Base-by-base conservation (phyloP, 2,797 vertebrate genomes). In the Lemur catta region DNA sequence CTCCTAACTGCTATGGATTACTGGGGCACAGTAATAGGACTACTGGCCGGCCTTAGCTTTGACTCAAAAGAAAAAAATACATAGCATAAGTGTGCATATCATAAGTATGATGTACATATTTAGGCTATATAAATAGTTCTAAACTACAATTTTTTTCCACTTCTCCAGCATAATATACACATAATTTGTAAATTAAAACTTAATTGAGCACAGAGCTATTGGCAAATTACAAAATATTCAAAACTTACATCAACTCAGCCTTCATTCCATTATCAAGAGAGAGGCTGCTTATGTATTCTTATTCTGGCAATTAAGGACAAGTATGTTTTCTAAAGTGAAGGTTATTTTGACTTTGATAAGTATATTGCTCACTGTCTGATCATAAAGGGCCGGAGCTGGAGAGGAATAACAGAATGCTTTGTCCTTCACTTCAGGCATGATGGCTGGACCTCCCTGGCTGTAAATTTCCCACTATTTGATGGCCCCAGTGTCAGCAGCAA, bases 321-420 rank as follows among this genome's bases (percentile, higher is more conserved):
- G 46, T 28, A 1, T 57, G 71, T 90, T 96, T 97, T 96, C 92
- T 46, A 33, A 74, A 52, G 18, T 18, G 88, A 96, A 97, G 48
- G 33, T 90, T 97, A 96, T 86, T 97, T 97, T 97, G 35, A 96
- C 80, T 96, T 97, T 95, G 76, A 38, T 89, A 88, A 96, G 84
- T 93, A 10, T 88, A 79, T 90, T 89, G 65, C 72, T 95, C 84
- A 96, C 71, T 65, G 63, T 52, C 20, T 89, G 88, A 78, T 67
- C 75, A 87, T 81, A 97, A 98, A 97, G 57, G 78, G 14, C 65
- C 41, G 63, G 50, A 71, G 41, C 91, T 88, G 57, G 57, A 46
- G 26, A 74, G 69, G 61, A 96, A 97, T 43, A 95, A 92, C 82
- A 93, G 30, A 81, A 55, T 75, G 24, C 7, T 94, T 93, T 89